Conservation (phyloP, 2,797 vertebrate species). For the Dryobates pubescens region DNA sequence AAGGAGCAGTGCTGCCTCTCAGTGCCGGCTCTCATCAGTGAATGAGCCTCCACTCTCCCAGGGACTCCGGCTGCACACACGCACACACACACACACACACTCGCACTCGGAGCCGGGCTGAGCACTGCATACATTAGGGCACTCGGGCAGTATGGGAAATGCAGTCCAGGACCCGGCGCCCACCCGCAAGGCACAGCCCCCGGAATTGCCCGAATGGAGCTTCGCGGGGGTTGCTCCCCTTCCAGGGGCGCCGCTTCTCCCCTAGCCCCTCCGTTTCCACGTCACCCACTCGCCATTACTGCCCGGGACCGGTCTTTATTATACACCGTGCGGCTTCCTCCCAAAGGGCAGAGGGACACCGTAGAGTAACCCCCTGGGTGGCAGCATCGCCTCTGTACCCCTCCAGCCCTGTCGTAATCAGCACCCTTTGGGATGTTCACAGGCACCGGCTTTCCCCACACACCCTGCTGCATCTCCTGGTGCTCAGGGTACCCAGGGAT, state of each 20-base stretch:
- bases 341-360: neutral
- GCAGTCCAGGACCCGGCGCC: constrained; percentile 82
- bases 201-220: neutral
- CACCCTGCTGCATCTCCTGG: neutral
- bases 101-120: constrained; percentile 74
- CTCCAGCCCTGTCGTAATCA: neutral
- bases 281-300: neutral
- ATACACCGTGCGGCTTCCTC: neutral
- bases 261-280: neutral
- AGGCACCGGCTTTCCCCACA: neutral
- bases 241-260: neutral
- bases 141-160: constrained; percentile 91
- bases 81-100: constrained; percentile 59
- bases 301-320: neutral
- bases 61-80: constrained; percentile 66
- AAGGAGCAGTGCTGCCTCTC: constrained; percentile 95
- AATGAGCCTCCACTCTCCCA: constrained; percentile 83
- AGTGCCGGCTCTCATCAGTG: constrained; percentile 90
- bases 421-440: neutral
- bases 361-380: neutral
- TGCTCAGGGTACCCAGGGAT: neutral
- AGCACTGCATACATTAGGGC: constrained; percentile 85
- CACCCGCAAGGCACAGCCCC: constrained; percentile 37
- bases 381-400: neutral
- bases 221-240: neutral